Conservation (phyloP, 2,797 vertebrate species). For the Myoxocephalus aenaeus region DNA sequence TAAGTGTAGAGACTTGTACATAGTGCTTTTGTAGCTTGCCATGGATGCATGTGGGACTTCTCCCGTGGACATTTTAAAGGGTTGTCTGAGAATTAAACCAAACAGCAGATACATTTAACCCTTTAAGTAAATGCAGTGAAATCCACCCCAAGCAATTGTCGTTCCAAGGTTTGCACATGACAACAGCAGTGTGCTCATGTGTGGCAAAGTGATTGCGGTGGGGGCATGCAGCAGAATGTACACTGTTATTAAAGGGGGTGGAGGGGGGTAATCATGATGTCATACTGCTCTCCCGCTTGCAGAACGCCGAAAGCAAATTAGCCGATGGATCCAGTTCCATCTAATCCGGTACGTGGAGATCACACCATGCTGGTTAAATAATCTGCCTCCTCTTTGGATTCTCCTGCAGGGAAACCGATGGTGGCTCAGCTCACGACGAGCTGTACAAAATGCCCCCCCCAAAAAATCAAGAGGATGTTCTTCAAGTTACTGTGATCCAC, state of each 20-base stretch:
- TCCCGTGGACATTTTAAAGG: not conserved
- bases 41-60: constrained; percentile 7
- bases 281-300: constrained; percentile 47
- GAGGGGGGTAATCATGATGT: constrained; percentile 49
- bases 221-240: not conserved
- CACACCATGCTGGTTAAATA: constrained; percentile 66
- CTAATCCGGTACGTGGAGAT: constrained; percentile 58
- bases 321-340: constrained; percentile 68
- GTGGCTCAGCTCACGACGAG: constrained; percentile 49
- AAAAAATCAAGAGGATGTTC: constrained; percentile 33
- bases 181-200: not conserved
- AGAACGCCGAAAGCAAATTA: constrained; percentile 66
- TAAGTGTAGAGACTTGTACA: not conserved
- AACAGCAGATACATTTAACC: not conserved
- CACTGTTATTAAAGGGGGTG: not conserved
- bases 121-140: not conserved
- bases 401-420: constrained; percentile 70
- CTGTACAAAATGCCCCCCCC: constrained; percentile 54
- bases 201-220: not conserved
- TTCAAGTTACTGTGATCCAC: constrained; percentile 37
- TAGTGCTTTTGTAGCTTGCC: not conserved
- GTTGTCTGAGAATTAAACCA: constrained; percentile 4
- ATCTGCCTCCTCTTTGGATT: constrained; percentile 69
- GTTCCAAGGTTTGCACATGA: constrained; percentile 10
- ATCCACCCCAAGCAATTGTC: not conserved